Evolutionary conservation across 2,888 invertebrate species (phyloP), one percentile per base, ranked within the genome.

Genomic region (Bunonema sp.): DNA sequence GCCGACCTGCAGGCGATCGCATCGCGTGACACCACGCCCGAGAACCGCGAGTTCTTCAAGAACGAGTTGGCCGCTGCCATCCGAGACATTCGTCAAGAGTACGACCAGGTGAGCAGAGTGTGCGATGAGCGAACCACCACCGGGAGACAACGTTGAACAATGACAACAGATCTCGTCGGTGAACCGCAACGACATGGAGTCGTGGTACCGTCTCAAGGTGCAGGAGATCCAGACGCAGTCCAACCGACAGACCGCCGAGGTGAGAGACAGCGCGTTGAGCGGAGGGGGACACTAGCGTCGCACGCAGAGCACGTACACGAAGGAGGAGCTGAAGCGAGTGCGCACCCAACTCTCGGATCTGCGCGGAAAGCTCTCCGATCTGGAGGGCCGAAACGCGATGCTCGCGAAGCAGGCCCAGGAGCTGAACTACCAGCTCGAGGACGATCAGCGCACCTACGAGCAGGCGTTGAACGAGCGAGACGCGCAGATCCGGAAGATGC

Each of bases 21-120:
- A 10, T 71, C 72, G 57, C 64, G 74, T 29, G 75, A 75, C 57
- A 74, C 74, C 2, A 73, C 73, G 2, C 68, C 69, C 31, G 75
- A 75, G 57, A 74, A 75, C 68, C 66, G 74, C 22, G 73, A 75
- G 52, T 75, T 70, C 70, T 75, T 76, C 73, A 73, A 73, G 66
- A 73, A 71, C 55, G 75, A 75, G 52, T 57, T 76, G 42, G 69
- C 71, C 3, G 67, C 69, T 45, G 73, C 74, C 34, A 72, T 75
- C 49, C 61, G 72, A 29, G 75, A 75, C 51, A 74, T 75, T 50
- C 72, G 75, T 52, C 59, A 59, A 32, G 74, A 75, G 52, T 75
- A 75, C 55, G 74, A 75, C 52, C 52, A 53, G 39, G 55, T 56
- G 33, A 15, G 34, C 16, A 15, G 16, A 5, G 10, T 4, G 16